phyloP scores from a whole-genome alignment of 2,797 vertebrate species.

The Hyperoplus immaculatus region DNA sequence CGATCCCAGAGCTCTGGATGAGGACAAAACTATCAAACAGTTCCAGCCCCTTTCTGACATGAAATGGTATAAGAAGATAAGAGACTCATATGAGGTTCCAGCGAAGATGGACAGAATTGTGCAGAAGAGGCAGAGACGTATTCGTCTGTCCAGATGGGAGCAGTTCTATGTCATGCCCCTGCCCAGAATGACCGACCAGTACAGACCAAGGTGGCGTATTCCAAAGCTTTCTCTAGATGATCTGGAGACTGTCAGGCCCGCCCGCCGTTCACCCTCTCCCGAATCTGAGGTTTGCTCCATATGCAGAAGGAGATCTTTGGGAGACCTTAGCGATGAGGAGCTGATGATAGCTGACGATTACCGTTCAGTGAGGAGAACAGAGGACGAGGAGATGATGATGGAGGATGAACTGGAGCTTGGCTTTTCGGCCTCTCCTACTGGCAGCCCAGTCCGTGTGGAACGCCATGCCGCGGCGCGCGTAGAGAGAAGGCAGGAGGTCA shows the following conservation, averaged over 20 bases:
- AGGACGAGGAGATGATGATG: slow-evolving; percentile 92
- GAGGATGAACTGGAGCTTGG: slow-evolving; percentile 98
- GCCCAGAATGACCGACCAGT: slow-evolving; percentile 97
- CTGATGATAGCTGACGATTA: slow-evolving; percentile 93
- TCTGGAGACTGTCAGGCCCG: slow-evolving; percentile 96
- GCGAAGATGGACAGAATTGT: slow-evolving; percentile 92
- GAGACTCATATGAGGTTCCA: slow-evolving; percentile 94
- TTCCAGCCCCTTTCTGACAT: slow-evolving; percentile 98
- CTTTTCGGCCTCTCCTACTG: slow-evolving; percentile 95
- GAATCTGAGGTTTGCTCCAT: slow-evolving; percentile 91
- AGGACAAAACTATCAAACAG: slow-evolving; percentile 94
- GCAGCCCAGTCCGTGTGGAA: slow-evolving; percentile 92
- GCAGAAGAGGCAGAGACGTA: slow-evolving; percentile 96
- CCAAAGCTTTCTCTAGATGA: slow-evolving; percentile 96
- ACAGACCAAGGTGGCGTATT: slow-evolving; percentile 97
- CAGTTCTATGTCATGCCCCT: slow-evolving; percentile 99
- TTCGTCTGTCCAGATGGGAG: slow-evolving; percentile 98
- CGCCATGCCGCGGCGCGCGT: slow-evolving; percentile 80
- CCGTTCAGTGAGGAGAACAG: slow-evolving; percentile 90
- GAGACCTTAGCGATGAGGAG: slow-evolving; percentile 95
- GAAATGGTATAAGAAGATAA: slow-evolving; percentile 98
- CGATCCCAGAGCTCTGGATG: slow-evolving; percentile 86
- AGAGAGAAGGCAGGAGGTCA: slow-evolving; percentile 86
- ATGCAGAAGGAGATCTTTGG: slow-evolving; percentile 93
- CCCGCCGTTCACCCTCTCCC: slow-evolving; percentile 91